Base-by-base conservation (phyloP, 2,888 invertebrate species). In the Entomobrya multifasciata region DNA sequence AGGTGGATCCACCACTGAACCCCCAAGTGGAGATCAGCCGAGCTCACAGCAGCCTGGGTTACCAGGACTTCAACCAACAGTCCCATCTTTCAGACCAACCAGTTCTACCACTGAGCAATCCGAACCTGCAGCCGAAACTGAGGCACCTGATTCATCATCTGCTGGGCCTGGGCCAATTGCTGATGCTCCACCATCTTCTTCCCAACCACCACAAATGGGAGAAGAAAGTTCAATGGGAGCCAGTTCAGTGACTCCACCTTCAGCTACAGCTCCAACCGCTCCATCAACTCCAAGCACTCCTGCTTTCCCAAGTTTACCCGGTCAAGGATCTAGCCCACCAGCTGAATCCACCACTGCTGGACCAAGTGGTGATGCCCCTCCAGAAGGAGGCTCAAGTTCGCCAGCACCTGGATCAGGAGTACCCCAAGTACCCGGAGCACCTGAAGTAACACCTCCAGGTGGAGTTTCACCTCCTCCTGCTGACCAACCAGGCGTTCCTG, bases 11-110 rank as follows among this genome's bases (percentile, higher is more conserved):
- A 36, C 36, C 8, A 36, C 36, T 36, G 36, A 36, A 8, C 36
- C 36, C 36, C 70, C 70, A 41, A 70, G 70, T 47, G 70, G 44
- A 6, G 70, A 70, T 44, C 41, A 70, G 20, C 70, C 70, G 10
- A 44, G 55, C 20, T 81, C 67, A n/a, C 74, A 62, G 49, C 81
- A 85, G 57, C 86, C 88, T 27, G 86, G 86, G 1, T 44, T 72
- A n/a, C 79, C 86, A 1, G 80, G 80, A 17, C 15, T 81, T 8
- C 85, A 82, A 20, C 22, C 30, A 44, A 62, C 62, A 0, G 27
- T 76, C 30, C 84, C 87, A 17, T 13, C 77, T 11, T 13, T 82
- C 0, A 27, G 41, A 22, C 62, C 81, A 36, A 65, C 83, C n/a
- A 77, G 36, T 72, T 49, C 78, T 17, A 83, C 72, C 17, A 67